phyloP scores from a whole-genome alignment of 64 coral and sea anemone genomes.

The Stylophora pistillata region DNA sequence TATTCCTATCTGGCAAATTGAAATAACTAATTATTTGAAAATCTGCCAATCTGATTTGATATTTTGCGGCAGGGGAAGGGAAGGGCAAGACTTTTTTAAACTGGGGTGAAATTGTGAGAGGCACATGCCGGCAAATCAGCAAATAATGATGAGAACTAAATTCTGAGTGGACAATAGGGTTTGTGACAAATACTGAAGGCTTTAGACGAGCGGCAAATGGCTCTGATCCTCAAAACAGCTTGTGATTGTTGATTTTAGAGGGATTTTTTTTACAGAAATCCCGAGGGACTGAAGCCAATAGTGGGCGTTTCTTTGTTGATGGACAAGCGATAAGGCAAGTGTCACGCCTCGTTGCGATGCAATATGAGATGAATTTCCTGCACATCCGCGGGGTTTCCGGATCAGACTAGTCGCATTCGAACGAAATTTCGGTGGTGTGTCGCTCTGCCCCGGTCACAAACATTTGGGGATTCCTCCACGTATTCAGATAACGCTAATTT shows the following conservation, averaged over 20 bases:
- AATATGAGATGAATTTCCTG: constrained; percentile 8
- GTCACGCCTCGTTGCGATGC: constrained; percentile 38
- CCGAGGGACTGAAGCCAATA: neutral
- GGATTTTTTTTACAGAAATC: constrained; percentile 5
- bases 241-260: constrained; percentile 24
- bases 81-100: too few relatives aligned
- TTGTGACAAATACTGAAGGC: neutral
- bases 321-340: constrained; percentile 2
- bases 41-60: too few relatives aligned
- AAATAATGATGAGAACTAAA: too few relatives aligned
- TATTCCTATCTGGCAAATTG: too few relatives aligned
- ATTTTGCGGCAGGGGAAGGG: too few relatives aligned
- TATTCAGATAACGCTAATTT: constrained; percentile 12
- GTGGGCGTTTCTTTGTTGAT: constrained; percentile 36
- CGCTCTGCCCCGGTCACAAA: neutral
- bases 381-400: constrained; percentile 23
- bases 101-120: too few relatives aligned
- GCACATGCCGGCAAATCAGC: too few relatives aligned
- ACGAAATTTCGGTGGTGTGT: neutral
- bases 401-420: neutral
- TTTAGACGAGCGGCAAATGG: neutral
- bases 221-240: neutral
- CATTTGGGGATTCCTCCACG: constrained; percentile 19
- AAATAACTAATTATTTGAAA: too few relatives aligned
- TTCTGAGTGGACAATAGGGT: too few relatives aligned